These are phyloP conservation scores for Minunthozetes semirufus DNA, from an alignment of 2,888 invertebrate species.

Conservation along the genomic window DNA sequence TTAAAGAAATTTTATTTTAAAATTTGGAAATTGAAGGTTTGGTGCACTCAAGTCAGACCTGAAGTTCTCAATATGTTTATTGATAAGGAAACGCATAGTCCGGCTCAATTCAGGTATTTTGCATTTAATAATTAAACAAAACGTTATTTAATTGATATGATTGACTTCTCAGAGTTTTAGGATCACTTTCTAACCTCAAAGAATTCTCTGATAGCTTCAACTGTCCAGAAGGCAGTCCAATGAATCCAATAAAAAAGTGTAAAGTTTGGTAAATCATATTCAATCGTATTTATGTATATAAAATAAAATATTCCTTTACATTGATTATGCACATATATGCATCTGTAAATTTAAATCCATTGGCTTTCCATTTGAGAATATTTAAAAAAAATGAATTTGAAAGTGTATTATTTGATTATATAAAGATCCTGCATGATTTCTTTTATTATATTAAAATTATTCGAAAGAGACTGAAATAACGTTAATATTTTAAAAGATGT, in stretches of 20 bases:
- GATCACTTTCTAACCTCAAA: slow-evolving; percentile 51
- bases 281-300: no score
- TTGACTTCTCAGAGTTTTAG: neutral
- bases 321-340: no score
- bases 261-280: slow-evolving; percentile 59
- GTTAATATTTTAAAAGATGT: no score
- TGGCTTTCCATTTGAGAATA: no score
- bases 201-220: slow-evolving; percentile 58
- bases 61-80: slow-evolving; percentile 75
- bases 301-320: no score
- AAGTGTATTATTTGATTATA: no score
- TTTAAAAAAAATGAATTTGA: no score
- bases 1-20: neutral
- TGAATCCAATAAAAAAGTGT: slow-evolving; percentile 59
- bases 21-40: slow-evolving; percentile 40
- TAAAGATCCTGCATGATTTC: no score
- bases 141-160: neutral
- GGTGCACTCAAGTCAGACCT: slow-evolving; percentile 65
- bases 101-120: slow-evolving; percentile 46
- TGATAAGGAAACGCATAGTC: slow-evolving; percentile 86
- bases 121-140: no score
- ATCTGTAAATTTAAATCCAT: no score
- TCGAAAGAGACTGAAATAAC: no score
- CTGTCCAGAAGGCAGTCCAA: slow-evolving; percentile 56
- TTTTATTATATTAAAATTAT: no score